Percentiles rank a stretch among this genome's conserved stretches.
Conservation (phyloP, 1,140 invertebrate species). For the Cydia strobilella region DNA sequence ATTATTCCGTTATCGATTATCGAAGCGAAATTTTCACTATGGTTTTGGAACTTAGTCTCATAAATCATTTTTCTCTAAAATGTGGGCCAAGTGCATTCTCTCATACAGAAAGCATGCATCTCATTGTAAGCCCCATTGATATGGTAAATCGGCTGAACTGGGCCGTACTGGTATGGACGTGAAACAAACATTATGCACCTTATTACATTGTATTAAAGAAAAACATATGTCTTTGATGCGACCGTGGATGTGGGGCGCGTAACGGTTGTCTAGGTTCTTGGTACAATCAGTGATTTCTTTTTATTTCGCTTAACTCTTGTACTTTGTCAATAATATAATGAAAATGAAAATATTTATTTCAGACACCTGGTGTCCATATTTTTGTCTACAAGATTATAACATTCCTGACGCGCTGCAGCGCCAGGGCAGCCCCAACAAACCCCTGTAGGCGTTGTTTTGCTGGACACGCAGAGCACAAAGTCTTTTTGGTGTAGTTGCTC, state of each 20-base stretch:
- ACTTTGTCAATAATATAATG: too few species aligned
- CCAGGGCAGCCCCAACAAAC: too few species aligned
- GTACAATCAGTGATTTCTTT: slow-evolving; percentile 4
- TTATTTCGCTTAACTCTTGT: too few species aligned
- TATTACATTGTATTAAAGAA: background rate
- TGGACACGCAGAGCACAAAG: too few species aligned
- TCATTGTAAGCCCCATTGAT: slow-evolving; percentile 56
- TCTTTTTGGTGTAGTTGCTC: too few species aligned
- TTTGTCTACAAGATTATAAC: too few species aligned
- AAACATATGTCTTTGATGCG: background rate
- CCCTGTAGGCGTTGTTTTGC: too few species aligned
- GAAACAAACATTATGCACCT: background rate
- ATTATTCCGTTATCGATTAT: background rate
- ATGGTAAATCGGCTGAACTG: slow-evolving; percentile 62
- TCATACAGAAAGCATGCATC: slow-evolving; percentile 30
- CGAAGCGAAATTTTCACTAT: background rate
- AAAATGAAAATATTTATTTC: too few species aligned
- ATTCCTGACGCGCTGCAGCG: too few species aligned
- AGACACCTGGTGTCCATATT: too few species aligned
- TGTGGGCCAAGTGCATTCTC: slow-evolving; percentile 21
- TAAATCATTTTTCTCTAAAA: slow-evolving; percentile 25
- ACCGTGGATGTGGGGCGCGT: slow-evolving; percentile 57
- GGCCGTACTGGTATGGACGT: slow-evolving; percentile 52
- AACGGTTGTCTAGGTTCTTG: slow-evolving; percentile 59
- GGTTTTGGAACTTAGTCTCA: background rate